Conservation (phyloP, 2,888 invertebrate species). For the Matsumyia berberina region DNA sequence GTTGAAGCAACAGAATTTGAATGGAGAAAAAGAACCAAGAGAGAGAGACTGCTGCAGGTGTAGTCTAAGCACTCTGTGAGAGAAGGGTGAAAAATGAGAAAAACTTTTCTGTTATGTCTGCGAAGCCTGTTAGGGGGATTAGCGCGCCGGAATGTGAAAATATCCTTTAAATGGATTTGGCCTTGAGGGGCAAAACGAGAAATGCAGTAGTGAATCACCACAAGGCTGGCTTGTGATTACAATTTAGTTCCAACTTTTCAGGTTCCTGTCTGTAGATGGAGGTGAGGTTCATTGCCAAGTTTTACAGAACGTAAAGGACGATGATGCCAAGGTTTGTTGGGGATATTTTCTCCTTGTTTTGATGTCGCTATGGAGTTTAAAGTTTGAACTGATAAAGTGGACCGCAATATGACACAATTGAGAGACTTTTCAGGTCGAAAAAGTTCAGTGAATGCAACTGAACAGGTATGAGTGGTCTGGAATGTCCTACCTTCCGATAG, state of each 20-base stretch:
- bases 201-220: constrained; percentile 48
- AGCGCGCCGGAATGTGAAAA: constrained; percentile 48
- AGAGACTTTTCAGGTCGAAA: no score
- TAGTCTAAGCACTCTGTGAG: constrained; percentile 8
- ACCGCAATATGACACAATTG: neutral
- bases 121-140: constrained; percentile 46
- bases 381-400: neutral
- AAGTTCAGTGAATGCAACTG: no score
- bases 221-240: constrained; percentile 54
- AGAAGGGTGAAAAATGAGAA: constrained; percentile 36
- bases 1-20: constrained; percentile 43
- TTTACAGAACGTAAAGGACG: constrained; percentile 38
- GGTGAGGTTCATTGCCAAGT: constrained; percentile 62
- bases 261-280: neutral
- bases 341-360: no score
- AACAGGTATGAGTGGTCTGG: no score
- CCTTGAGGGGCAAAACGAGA: constrained; percentile 15
- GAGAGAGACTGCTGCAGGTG: constrained; percentile 34
- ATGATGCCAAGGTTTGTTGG: constrained; percentile 51
- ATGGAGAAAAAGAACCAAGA: no score
- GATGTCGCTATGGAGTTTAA: neutral
- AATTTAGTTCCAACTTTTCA: constrained; percentile 30
- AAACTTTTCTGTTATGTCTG: constrained; percentile 51
- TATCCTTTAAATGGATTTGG: constrained; percentile 59
- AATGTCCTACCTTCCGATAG: no score